Conservation (phyloP, 2,113 vertebrate genomes). For the Phodopus roborovskii region DNA sequence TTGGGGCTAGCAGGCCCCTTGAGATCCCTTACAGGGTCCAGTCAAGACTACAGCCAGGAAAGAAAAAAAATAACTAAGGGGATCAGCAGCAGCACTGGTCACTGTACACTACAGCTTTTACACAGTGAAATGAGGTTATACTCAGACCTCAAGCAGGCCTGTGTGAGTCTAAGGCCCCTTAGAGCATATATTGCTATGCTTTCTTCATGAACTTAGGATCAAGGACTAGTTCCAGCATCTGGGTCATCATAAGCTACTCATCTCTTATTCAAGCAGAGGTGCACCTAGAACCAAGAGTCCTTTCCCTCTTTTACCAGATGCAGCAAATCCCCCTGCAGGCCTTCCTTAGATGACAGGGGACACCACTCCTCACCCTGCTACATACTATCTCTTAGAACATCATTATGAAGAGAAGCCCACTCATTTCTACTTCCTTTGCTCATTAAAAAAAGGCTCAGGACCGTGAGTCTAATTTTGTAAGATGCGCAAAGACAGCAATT, state of each 20-base stretch:
- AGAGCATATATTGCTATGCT: too few species aligned
- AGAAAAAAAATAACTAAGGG: too few species aligned
- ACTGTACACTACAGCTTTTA: fast-evolving
- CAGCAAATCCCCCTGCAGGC: neutral
- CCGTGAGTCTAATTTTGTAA: neutral
- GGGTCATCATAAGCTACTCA: neutral
- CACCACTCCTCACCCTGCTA: neutral
- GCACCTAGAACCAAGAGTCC: neutral
- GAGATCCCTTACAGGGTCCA: too few species aligned
- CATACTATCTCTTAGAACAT: fast-evolving
- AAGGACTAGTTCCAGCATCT: neutral
- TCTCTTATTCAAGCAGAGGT: constrained; percentile 23
- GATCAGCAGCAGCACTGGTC: neutral
- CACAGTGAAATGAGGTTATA: fast-evolving
- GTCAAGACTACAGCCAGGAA: too few species aligned
- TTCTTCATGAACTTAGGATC: neutral
- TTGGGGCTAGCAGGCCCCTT: too few species aligned
- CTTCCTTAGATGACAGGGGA: neutral
- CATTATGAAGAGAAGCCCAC: fast-evolving
- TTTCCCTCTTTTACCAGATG: neutral
- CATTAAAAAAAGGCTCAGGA: neutral
- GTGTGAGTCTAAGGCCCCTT: neutral
- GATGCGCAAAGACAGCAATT: neutral
- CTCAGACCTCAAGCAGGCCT: neutral
- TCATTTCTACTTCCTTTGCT: neutral